A percentile compares a stretch with the other conserved stretches of the same genome.
phyloP scores from a whole-genome alignment of 1,140 invertebrate species.

The Rhizoglyphus robini region DNA sequence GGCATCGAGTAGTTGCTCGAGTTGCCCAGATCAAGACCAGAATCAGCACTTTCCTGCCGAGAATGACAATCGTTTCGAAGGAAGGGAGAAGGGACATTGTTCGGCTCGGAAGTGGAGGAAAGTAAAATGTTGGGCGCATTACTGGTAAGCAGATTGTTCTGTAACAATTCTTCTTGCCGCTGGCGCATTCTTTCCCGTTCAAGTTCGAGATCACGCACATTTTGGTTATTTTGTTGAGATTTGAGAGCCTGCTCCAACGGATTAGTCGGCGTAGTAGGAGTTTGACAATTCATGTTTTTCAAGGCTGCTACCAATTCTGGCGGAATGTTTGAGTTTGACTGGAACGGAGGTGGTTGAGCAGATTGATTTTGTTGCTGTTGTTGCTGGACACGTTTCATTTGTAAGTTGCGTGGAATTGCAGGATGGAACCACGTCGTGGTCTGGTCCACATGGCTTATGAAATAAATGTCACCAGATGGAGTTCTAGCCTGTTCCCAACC shows the following conservation, averaged over 20 bases:
- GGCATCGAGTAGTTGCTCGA: conserved; percentile 38
- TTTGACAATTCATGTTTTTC: conserved; percentile 19
- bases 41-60: conserved; percentile 80
- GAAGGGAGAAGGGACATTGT: conserved; percentile 28
- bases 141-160: conserved; percentile 44
- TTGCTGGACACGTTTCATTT: conserved; percentile 17
- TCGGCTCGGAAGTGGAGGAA: conserved; percentile 25
- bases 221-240: conserved; percentile 4
- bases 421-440: conserved; percentile 90
- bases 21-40: conserved; percentile 67
- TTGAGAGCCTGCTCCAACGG: not conserved
- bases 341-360: not conserved
- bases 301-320: conserved; percentile 11
- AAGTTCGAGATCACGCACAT: conserved; percentile 39
- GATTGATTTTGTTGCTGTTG: not conserved
- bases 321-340: not conserved
- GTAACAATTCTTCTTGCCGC: conserved; percentile 64
- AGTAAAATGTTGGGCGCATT: conserved; percentile 1
- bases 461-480: conserved; percentile 49
- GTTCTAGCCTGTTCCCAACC: conserved; percentile 20
- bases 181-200: conserved; percentile 72
- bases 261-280: not conserved
- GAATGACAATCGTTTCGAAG: conserved; percentile 54
- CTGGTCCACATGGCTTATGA: conserved; percentile 84
- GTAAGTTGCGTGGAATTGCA: conserved; percentile 21